A percentile compares a stretch with the other conserved stretches of the same genome.
These are phyloP conservation scores for Lagodon rhomboides DNA, from an alignment of 2,797 vertebrate genomes.

Conservation along the genomic window DNA sequence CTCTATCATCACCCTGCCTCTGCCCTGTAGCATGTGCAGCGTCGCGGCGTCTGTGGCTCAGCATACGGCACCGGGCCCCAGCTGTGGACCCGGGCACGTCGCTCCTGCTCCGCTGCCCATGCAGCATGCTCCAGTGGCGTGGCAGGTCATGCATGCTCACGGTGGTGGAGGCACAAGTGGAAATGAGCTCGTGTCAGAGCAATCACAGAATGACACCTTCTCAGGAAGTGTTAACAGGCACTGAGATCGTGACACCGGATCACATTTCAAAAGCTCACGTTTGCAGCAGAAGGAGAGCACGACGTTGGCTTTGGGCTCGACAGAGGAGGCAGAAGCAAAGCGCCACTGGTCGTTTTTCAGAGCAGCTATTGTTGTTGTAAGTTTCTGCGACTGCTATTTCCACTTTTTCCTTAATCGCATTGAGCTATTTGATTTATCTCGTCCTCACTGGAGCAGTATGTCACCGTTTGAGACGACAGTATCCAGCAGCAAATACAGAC, in stretches of 20 bases:
- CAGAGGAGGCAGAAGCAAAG: background rate
- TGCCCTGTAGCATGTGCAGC: conserved; percentile 23
- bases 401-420: background rate
- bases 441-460: background rate
- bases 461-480: conserved; percentile 19
- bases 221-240: conserved; percentile 43
- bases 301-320: conserved; percentile 4
- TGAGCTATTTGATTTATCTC: background rate
- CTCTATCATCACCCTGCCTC: background rate
- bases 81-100: conserved; percentile 62
- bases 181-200: conserved; percentile 48
- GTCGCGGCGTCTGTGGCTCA: conserved; percentile 35
- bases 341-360: background rate
- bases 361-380: background rate
- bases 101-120: conserved; percentile 67
- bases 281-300: background rate
- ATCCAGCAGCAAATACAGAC: conserved; percentile 25
- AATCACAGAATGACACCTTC: conserved; percentile 39
- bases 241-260: conserved; percentile 52
- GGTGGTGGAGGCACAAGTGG: conserved; percentile 47
- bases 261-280: conserved; percentile 35
- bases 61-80: conserved; percentile 57
- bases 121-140: conserved; percentile 62
- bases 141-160: conserved; percentile 62
- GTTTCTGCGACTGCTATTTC: background rate